Conservation (phyloP, 2,888 invertebrate species). For the Microplitis deprimator region DNA sequence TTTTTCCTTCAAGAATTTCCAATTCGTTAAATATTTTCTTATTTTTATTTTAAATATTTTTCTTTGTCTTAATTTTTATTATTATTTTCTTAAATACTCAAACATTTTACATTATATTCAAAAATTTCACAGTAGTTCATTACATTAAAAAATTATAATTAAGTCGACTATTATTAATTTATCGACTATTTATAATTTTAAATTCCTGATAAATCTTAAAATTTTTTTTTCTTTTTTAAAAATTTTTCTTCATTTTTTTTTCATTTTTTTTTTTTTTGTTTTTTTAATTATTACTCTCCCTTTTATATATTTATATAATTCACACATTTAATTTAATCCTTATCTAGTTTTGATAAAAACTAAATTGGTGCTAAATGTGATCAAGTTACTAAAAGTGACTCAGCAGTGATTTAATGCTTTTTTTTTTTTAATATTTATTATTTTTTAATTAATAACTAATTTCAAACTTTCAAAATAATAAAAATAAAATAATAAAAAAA, state of each 20-base stretch:
- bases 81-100: conserved; percentile 26
- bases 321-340: neutral
- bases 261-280: conserved; percentile 32
- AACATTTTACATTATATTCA: conserved; percentile 34
- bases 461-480: conserved; percentile 51
- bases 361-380: conserved; percentile 57
- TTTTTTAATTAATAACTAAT: conserved; percentile 49
- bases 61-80: conserved; percentile 44
- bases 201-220: conserved; percentile 53
- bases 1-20: conserved; percentile 41
- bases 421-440: conserved; percentile 47
- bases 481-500: conserved; percentile 28
- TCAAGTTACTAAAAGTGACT: conserved; percentile 47
- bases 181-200: conserved; percentile 47
- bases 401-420: conserved; percentile 40
- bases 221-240: conserved; percentile 53
- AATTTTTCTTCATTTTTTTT: conserved; percentile 49
- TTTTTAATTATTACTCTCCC: conserved; percentile 9
- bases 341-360: conserved; percentile 25
- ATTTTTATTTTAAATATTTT: conserved; percentile 40
- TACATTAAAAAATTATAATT: conserved; percentile 59
- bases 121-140: conserved; percentile 58
- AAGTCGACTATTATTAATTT: conserved; percentile 36
- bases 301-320: neutral
- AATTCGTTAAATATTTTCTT: conserved; percentile 46